Evolutionary conservation across 2,113 vertebrate species (phyloP).

Genomic region (Eidolon helvum): DNA sequence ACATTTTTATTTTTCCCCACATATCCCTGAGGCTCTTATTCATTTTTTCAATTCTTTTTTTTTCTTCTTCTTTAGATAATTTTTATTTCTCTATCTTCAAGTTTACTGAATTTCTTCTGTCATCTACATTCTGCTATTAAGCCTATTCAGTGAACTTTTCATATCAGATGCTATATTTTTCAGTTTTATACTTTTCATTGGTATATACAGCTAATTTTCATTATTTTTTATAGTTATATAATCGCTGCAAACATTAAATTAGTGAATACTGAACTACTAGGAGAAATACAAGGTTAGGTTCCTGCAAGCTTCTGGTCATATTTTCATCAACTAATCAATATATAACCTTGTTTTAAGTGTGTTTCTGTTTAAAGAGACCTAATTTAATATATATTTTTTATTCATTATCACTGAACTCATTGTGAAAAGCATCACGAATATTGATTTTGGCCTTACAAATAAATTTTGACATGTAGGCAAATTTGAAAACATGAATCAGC

Average conservation of each 20-base stretch:
- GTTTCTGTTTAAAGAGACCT: too few species aligned
- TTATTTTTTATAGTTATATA: not conserved
- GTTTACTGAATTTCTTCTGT: not conserved
- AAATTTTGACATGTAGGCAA: not conserved
- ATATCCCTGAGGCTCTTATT: not conserved
- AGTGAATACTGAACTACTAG: not conserved
- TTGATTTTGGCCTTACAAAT: not conserved
- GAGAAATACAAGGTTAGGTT: not conserved
- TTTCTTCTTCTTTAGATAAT: not conserved
- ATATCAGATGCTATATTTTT: not conserved
- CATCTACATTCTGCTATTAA: not conserved
- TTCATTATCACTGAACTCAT: not conserved
- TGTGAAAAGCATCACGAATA: not conserved
- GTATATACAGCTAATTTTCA: not conserved
- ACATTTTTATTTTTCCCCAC: not conserved
- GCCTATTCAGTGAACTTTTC: not conserved
- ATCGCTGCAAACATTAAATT: not conserved
- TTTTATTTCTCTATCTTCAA: not conserved
- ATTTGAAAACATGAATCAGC: not conserved
- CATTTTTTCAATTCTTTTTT: not conserved
- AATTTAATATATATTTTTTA: too few species aligned
- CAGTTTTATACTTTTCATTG: not conserved
- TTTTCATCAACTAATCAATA: not conserved
- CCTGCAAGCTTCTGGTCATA: not conserved
- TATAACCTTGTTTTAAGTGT: too few species aligned